Percentiles rank a stretch among this genome's conserved stretches.
These are phyloP conservation scores for Chrysomela aeneicollis DNA, from an alignment of 2,888 invertebrate species.

Conservation along the genomic window DNA sequence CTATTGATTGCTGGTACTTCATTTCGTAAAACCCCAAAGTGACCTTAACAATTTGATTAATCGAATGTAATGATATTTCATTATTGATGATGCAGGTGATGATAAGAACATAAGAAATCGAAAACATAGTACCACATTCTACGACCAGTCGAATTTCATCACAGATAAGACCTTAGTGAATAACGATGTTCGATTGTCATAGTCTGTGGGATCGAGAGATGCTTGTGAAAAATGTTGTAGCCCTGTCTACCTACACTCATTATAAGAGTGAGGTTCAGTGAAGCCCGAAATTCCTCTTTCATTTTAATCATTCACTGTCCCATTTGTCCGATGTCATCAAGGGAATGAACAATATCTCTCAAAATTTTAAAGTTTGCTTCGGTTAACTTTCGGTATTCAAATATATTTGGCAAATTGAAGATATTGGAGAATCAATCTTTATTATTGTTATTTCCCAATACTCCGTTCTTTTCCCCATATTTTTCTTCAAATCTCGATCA, in stretches of 20 bases:
- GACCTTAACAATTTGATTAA: too few species aligned
- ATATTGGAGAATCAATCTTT: too few species aligned
- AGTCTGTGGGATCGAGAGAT: slow-evolving; percentile 29
- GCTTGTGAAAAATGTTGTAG: slow-evolving; percentile 47
- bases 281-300: background rate
- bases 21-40: too few species aligned
- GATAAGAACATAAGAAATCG: background rate
- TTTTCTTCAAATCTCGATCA: too few species aligned
- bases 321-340: background rate
- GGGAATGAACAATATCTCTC: slow-evolving; percentile 41
- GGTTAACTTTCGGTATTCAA: too few species aligned
- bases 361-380: slow-evolving; percentile 26
- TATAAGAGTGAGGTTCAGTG: background rate
- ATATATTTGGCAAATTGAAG: too few species aligned
- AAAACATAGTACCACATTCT: background rate
- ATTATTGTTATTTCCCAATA: too few species aligned
- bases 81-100: background rate
- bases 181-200: slow-evolving; percentile 40
- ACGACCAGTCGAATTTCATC: slow-evolving; percentile 32
- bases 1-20: too few species aligned
- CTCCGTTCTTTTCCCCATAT: too few species aligned
- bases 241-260: slow-evolving; percentile 38
- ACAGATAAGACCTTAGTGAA: slow-evolving; percentile 39
- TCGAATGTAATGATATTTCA: too few species aligned
- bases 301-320: background rate